A percentile compares a stretch with the other conserved stretches of the same genome.
phyloP scores from a whole-genome alignment of 2,113 vertebrate genomes.

The Acanthochromis polyacanthus region DNA sequence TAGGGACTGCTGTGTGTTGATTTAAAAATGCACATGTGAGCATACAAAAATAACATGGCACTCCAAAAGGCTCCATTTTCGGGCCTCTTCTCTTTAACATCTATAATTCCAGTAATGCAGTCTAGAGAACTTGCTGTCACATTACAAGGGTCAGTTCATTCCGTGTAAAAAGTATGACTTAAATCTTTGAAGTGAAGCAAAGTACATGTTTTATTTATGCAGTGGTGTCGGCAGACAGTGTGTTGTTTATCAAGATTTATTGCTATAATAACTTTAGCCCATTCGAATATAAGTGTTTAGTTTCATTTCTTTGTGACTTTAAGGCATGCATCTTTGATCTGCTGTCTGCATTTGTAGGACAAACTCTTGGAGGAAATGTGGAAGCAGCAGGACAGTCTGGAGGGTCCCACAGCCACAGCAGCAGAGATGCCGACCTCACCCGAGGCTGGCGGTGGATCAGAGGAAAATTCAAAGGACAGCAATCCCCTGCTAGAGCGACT shows the following conservation, averaged over 20 bases:
- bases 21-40: no score
- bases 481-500: slow-evolving; percentile 88
- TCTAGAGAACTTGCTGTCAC: no score
- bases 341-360: slow-evolving; percentile 80
- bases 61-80: no score
- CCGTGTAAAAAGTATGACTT: not conserved
- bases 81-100: no score
- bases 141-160: no score
- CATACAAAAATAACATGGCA: no score
- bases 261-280: slow-evolving; percentile 11
- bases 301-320: slow-evolving; percentile 38
- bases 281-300: slow-evolving; percentile 2
- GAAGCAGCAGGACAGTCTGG: slow-evolving; percentile 86
- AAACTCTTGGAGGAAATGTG: slow-evolving; percentile 89
- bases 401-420: slow-evolving; percentile 65
- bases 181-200: not conserved
- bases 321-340: slow-evolving; percentile 40
- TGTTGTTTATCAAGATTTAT: slow-evolving; percentile 21
- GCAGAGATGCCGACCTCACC: slow-evolving; percentile 35
- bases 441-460: slow-evolving; percentile 70
- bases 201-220: not conserved
- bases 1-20: no score
- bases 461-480: slow-evolving; percentile 86
- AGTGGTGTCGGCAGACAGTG: not conserved
- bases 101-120: no score